Evolutionary conservation across 1,140 invertebrate species (phyloP).

Genomic region (Drosophila bifasciata): DNA sequence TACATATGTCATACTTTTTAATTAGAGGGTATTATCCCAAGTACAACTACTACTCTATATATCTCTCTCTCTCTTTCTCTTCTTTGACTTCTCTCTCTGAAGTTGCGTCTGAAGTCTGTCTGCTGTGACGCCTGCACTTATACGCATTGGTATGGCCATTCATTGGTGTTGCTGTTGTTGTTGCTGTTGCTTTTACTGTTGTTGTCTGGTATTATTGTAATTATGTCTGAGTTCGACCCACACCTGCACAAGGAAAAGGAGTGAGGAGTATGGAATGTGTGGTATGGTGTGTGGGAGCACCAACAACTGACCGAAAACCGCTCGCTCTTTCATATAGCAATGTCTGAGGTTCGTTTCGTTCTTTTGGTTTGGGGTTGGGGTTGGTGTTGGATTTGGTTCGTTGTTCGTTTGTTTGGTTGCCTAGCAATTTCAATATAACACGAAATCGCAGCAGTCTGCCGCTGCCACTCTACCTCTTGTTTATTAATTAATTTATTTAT

Average conservation of each 20-base stretch:
- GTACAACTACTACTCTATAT: too few species aligned
- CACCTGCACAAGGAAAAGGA: slow-evolving; percentile 17
- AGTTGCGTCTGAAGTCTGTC: too few species aligned
- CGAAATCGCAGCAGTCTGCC: slow-evolving; percentile 49
- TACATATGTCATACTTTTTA: too few species aligned
- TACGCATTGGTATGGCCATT: not conserved
- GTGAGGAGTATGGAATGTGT: too few species aligned
- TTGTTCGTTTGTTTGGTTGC: slow-evolving; percentile 56
- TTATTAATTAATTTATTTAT: slow-evolving; percentile 78
- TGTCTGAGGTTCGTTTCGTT: too few species aligned
- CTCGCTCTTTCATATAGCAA: not conserved
- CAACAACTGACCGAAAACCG: too few species aligned
- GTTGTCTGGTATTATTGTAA: slow-evolving; percentile 41
- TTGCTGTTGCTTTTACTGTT: slow-evolving; percentile 10
- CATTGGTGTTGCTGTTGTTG: not conserved
- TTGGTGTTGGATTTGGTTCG: slow-evolving; percentile 18
- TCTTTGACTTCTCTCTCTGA: too few species aligned
- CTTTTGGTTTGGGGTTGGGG: too few species aligned
- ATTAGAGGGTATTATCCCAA: too few species aligned
- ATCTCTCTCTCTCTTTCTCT: too few species aligned
- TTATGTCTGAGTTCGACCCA: slow-evolving; percentile 40
- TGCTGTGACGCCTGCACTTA: too few species aligned
- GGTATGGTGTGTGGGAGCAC: slow-evolving; percentile 39
- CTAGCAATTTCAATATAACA: slow-evolving; percentile 66
- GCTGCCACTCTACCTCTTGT: slow-evolving; percentile 3